Percentiles rank a stretch among this genome's conserved stretches.
phyloP scores from a whole-genome alignment of 2,888 invertebrate species.

The Cybosia mesomella region DNA sequence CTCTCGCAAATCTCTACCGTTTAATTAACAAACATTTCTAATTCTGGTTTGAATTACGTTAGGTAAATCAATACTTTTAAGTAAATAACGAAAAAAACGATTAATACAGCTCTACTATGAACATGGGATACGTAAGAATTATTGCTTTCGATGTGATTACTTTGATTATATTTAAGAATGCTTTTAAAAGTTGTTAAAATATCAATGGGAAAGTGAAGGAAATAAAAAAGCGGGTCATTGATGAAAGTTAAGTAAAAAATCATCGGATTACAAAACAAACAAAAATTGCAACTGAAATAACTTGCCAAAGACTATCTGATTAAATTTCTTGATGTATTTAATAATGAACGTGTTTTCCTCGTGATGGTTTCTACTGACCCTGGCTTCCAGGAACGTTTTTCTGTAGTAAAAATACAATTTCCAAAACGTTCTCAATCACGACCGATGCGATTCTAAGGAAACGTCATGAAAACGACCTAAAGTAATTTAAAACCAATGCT shows the following conservation, averaged over 20 bases:
- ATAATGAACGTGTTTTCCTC: not conserved
- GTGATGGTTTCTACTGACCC: not conserved
- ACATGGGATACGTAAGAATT: not conserved
- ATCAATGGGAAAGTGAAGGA: conserved; percentile 21
- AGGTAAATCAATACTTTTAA: conserved; percentile 13
- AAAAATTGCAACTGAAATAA: conserved; percentile 7
- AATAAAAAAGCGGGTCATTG: conserved; percentile 21
- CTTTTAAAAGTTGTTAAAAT: conserved; percentile 4
- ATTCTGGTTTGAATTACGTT: conserved; percentile 5
- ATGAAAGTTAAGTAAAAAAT: conserved; percentile 25
- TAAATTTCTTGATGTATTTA: not conserved
- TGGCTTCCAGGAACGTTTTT: too few species aligned
- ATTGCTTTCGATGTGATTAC: not conserved
- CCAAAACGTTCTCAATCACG: too few species aligned
- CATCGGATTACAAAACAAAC: conserved; percentile 9
- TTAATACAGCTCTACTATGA: not conserved
- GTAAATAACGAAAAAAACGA: not conserved
- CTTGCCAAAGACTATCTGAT: not conserved
- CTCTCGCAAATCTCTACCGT: conserved; percentile 4
- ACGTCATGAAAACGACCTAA: not conserved
- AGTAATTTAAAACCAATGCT: not conserved
- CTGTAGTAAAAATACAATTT: too few species aligned
- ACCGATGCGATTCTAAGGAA: not conserved
- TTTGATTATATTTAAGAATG: conserved; percentile 7
- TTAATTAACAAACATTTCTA: conserved; percentile 11